Evolutionary conservation across 2,888 invertebrate species (phyloP).

Genomic region (Carabus problematicus): DNA sequence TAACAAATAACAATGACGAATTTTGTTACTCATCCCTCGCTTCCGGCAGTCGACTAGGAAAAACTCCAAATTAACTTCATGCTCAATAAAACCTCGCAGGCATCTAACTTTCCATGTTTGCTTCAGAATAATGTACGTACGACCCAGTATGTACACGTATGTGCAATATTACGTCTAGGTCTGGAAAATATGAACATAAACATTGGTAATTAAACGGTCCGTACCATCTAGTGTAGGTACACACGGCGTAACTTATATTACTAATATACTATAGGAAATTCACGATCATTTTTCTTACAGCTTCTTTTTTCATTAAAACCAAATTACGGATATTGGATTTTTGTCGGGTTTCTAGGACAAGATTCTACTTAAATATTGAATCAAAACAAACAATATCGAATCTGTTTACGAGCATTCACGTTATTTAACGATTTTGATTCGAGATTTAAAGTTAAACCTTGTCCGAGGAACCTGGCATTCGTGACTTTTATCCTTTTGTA

Average conservation of each 20-base stretch:
- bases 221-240: not conserved
- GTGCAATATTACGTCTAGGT: not conserved
- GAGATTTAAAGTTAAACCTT: too few relatives aligned
- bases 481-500: too few relatives aligned
- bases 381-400: too few relatives aligned
- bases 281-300: too few relatives aligned
- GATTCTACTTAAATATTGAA: too few relatives aligned
- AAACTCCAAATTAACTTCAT: slow-evolving; percentile 40
- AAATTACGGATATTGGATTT: slow-evolving; percentile 17
- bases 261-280: too few relatives aligned
- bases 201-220: slow-evolving; percentile 27
- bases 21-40: slow-evolving; percentile 36
- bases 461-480: too few relatives aligned
- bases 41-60: slow-evolving; percentile 29
- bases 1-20: slow-evolving; percentile 42
- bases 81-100: slow-evolving; percentile 25
- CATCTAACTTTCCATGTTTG: not conserved
- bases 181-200: slow-evolving; percentile 7
- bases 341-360: too few relatives aligned
- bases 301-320: slow-evolving; percentile 7
- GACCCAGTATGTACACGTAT: not conserved
- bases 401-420: too few relatives aligned
- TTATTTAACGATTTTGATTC: too few relatives aligned
- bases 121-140: too few relatives aligned
- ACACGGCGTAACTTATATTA: not conserved